These are phyloP conservation scores for Ptychadena robeensis DNA, from an alignment of 2,797 vertebrate species.

Conservation along the genomic window DNA sequence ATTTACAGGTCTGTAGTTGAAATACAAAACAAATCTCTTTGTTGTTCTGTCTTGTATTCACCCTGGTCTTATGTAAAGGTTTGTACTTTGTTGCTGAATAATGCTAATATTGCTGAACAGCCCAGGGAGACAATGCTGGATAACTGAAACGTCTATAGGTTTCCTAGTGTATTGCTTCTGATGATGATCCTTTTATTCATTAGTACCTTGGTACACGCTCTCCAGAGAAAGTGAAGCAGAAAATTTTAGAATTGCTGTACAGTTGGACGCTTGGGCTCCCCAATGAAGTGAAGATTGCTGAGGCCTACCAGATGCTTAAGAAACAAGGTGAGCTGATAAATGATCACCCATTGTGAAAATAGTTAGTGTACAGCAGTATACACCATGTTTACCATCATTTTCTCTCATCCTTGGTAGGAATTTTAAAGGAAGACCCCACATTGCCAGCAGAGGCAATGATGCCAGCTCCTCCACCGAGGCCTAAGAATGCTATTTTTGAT, in stretches of 20 bases:
- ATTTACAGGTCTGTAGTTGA: too few relatives aligned
- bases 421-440: constrained; percentile 91
- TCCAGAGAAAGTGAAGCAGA: constrained; percentile 91
- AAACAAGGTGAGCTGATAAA: constrained; percentile 84
- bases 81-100: too few relatives aligned
- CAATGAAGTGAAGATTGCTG: constrained; percentile 90
- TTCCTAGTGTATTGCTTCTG: not conserved
- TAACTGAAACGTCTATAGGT: too few relatives aligned
- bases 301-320: constrained; percentile 98
- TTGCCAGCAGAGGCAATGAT: constrained; percentile 85
- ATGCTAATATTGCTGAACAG: too few relatives aligned
- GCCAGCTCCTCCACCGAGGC: constrained; percentile 81
- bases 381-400: constrained; percentile 16
- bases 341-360: not conserved
- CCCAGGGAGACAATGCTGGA: too few relatives aligned
- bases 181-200: constrained; percentile 1
- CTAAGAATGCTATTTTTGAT: constrained; percentile 91
- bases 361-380: not conserved
- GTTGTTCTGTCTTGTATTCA: too few relatives aligned
- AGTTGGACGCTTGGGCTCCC: constrained; percentile 90
- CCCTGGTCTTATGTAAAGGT: too few relatives aligned
- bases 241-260: constrained; percentile 92
- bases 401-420: constrained; percentile 89
- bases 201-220: constrained; percentile 93
- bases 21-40: too few relatives aligned